Conservation (phyloP, 2,797 vertebrate genomes). For the Craterocephalus amniculus region DNA sequence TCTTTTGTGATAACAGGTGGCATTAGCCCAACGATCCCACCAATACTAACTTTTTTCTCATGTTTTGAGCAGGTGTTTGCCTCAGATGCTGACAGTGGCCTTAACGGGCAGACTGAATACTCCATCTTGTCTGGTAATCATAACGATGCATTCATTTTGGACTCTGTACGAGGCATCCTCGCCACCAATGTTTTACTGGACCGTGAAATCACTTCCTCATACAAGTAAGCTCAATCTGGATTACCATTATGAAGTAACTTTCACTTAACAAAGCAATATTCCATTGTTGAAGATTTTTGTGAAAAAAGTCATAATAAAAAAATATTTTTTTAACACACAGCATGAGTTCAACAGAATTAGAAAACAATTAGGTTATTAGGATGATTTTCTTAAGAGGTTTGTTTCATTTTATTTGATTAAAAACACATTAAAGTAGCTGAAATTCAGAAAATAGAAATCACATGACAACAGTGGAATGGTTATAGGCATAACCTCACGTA, state of each 20-base stretch:
- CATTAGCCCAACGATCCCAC: background rate
- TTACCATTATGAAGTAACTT: background rate
- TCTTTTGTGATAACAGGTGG: background rate
- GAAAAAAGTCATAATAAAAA: no score
- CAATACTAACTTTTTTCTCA: background rate
- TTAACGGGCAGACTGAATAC: conserved; percentile 88
- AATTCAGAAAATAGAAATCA: background rate
- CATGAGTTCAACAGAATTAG: no score
- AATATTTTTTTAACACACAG: background rate
- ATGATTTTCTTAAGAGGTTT: no score
- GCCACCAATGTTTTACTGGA: conserved; percentile 85
- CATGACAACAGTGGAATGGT: no score
- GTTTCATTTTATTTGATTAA: background rate
- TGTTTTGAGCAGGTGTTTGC: conserved; percentile 85
- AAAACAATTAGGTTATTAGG: background rate
- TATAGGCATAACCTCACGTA: background rate
- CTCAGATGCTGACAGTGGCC: conserved; percentile 86
- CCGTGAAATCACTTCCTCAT: conserved; percentile 84
- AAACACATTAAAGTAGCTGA: background rate
- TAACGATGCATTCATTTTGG: conserved; percentile 85
- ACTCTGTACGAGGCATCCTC: conserved; percentile 85
- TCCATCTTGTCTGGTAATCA: conserved; percentile 89
- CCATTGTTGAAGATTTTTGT: background rate
- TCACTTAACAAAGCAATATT: background rate
- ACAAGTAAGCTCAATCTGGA: conserved; percentile 84